Base-by-base conservation (phyloP, 2,888 invertebrate genomes). In the Hirtodrosophila alboralis region DNA sequence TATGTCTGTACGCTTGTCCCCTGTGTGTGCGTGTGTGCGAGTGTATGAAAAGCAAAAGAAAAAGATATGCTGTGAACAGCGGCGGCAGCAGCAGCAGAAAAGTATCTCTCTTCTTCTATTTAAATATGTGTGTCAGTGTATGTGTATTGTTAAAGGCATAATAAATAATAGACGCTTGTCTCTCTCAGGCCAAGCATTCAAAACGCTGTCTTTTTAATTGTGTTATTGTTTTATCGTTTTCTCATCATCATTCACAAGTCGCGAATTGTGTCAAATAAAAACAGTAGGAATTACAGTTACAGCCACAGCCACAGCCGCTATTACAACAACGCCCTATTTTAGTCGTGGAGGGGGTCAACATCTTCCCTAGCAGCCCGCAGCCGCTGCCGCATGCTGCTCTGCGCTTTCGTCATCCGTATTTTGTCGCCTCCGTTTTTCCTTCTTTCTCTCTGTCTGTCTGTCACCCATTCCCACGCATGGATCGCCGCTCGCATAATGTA, bases 81-180 rank as follows among this genome's bases (percentile, higher is more conserved):
- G 65, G 64, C 45, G 16, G 48, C 52, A 33, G 34, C 43, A 51
- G 73, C 61, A 57, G 64, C 54, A 77, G 78, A 77, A 80, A 84
- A 80, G 70, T 79, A 79, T 84, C 77, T 84, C n/a, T n/a, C 68
- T 73, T 72, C 77, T 76, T 83, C 84, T 79, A 79, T 79, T 79
- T 79, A 77, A 84, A 77, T 84, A 81, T 84, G 81, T 79, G 84
- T 79, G 79, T 81, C 84, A 84, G 84, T 79, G 79, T 79, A 68
- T 84, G 84, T 80, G 70, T 61, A 68, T 73, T 73, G 74, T 73
- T 59, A 58, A 69, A 60, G 71, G 52, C 65, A 81, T 74, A 77
- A 81, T 84, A 79, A 79, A 80, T 79, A 80, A 76, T 76, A 79
- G 80, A 57, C 67, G 72, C 57, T 58, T 43, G 43, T 40, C 59